These are phyloP conservation scores for Morinoia aosen DNA, from an alignment of 2,888 invertebrate species.

Conservation along the genomic window DNA sequence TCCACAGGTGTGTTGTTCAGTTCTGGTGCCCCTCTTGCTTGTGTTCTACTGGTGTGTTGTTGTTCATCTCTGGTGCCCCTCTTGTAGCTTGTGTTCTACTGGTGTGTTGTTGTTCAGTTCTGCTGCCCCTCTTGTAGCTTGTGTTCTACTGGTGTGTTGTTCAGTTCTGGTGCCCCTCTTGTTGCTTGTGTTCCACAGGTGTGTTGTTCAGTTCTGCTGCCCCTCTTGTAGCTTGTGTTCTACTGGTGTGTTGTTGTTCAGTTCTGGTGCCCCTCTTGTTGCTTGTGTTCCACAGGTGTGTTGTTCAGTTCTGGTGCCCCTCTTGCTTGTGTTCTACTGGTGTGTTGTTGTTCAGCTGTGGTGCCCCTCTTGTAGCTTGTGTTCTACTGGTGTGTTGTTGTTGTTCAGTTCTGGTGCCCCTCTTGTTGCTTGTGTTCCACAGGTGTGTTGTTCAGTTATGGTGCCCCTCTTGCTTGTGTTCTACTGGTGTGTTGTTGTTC, in stretches of 20 bases:
- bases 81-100: constrained; percentile 74
- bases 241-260: constrained; percentile 69
- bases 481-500: constrained; percentile 71
- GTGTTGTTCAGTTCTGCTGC: too few relatives aligned
- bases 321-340: constrained; percentile 73
- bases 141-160: constrained; percentile 72
- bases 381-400: constrained; percentile 72
- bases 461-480: constrained; percentile 74
- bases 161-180: constrained; percentile 73
- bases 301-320: constrained; percentile 73
- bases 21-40: constrained; percentile 74
- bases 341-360: too few relatives aligned
- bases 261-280: constrained; percentile 73
- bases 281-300: constrained; percentile 73
- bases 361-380: constrained; percentile 74
- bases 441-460: constrained; percentile 69
- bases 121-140: constrained; percentile 74
- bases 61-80: constrained; percentile 73
- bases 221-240: constrained; percentile 74
- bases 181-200: constrained; percentile 74
- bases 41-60: constrained; percentile 72
- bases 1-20: constrained; percentile 70
- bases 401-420: too few relatives aligned
- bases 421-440: constrained; percentile 74
- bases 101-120: too few relatives aligned